Conservation (phyloP, 2,888 invertebrate species). For the Temnothorax unifasciatus region DNA sequence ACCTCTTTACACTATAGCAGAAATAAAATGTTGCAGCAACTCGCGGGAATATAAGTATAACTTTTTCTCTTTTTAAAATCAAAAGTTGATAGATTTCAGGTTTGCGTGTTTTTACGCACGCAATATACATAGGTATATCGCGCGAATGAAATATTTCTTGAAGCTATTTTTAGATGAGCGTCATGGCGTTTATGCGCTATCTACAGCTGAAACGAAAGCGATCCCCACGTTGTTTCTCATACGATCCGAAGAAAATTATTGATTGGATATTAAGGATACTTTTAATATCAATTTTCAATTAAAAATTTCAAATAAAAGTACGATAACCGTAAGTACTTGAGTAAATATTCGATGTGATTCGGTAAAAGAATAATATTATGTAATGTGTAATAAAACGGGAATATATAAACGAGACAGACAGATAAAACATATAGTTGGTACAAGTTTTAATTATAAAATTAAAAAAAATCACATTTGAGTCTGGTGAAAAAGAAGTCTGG, state of each 20-base stretch:
- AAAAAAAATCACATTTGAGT: background rate
- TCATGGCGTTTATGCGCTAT: slow-evolving; percentile 28
- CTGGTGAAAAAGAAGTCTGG: background rate
- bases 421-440: background rate
- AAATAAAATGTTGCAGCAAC: background rate
- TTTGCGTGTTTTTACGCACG: background rate
- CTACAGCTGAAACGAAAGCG: slow-evolving; percentile 23
- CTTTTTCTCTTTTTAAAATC: background rate
- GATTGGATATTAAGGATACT: too few relatives aligned
- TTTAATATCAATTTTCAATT: background rate
- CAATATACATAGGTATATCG: background rate
- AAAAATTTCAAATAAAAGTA: background rate
- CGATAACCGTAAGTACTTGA: background rate
- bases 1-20: too few relatives aligned
- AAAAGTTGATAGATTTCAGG: slow-evolving; percentile 7
- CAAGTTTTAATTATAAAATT: background rate
- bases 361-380: background rate
- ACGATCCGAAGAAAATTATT: too few relatives aligned
- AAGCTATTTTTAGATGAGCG: slow-evolving; percentile 37
- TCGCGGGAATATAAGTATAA: background rate
- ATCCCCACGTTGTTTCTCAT: background rate
- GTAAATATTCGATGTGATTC: too few relatives aligned
- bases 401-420: background rate
- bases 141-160: slow-evolving; percentile 27
- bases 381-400: background rate